Evolutionary conservation across 2,797 vertebrate genomes (phyloP).

Genomic region (Scarus forsteni): DNA sequence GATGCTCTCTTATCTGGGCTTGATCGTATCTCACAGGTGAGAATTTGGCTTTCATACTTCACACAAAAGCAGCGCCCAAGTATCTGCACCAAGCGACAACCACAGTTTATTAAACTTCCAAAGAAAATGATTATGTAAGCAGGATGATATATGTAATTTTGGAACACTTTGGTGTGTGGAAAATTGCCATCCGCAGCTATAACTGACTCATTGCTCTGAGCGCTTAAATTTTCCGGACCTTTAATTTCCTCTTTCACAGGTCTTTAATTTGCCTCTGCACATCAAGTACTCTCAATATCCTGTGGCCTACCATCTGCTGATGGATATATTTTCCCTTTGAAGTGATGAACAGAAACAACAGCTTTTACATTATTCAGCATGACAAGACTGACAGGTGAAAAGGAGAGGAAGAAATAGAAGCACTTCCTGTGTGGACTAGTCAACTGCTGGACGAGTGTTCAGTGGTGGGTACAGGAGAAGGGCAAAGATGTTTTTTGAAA

Average conservation of each 20-base stretch:
- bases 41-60: too few relatives aligned
- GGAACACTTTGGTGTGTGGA: constrained; percentile 54
- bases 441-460: too few relatives aligned
- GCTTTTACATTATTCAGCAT: constrained; percentile 4
- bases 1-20: too few relatives aligned
- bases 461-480: too few relatives aligned
- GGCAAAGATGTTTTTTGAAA: too few relatives aligned
- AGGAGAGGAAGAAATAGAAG: not conserved
- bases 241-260: constrained; percentile 56
- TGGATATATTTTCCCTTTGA: constrained; percentile 22
- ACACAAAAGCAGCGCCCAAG: constrained; percentile 1
- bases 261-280: constrained; percentile 64
- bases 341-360: constrained; percentile 16
- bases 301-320: constrained; percentile 30
- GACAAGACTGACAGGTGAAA: not conserved
- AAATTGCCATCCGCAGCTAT: constrained; percentile 52
- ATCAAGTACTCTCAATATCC: constrained; percentile 47
- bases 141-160: constrained; percentile 60
- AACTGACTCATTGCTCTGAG: constrained; percentile 50
- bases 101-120: constrained; percentile 34
- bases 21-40: too few relatives aligned
- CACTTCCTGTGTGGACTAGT: too few relatives aligned
- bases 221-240: constrained; percentile 55
- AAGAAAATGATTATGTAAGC: constrained; percentile 47
- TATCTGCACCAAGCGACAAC: constrained; percentile 5